These are phyloP conservation scores for Cantharis rustica DNA, from an alignment of 2,888 invertebrate species.

Conservation along the genomic window DNA sequence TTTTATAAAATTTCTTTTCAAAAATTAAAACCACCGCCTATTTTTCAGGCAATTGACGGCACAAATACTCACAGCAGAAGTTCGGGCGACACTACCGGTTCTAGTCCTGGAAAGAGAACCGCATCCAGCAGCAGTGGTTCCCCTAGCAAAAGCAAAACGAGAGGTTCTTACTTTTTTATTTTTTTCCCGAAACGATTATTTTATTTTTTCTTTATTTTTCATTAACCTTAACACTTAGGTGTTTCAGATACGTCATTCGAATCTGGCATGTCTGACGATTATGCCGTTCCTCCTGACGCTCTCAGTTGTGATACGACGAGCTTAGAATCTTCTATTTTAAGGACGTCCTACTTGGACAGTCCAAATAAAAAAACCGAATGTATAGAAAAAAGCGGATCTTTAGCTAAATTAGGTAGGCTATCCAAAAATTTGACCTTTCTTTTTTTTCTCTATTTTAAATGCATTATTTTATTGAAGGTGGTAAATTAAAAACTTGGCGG, in stretches of 20 bases:
- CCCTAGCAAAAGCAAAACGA: conserved; percentile 77
- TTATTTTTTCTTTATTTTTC: conserved; percentile 33
- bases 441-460: not conserved
- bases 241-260: conserved; percentile 87
- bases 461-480: conserved; percentile 60
- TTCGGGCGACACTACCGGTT: conserved; percentile 82
- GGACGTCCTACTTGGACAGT: conserved; percentile 63
- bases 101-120: conserved; percentile 79
- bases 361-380: conserved; percentile 70
- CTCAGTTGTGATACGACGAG: conserved; percentile 79
- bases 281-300: conserved; percentile 95
- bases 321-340: conserved; percentile 75
- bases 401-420: conserved; percentile 54
- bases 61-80: conserved; percentile 79
- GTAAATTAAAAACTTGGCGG: conserved; percentile 95
- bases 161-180: conserved; percentile 63
- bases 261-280: conserved; percentile 94
- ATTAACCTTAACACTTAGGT: conserved; percentile 54
- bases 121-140: conserved; percentile 75
- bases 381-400: conserved; percentile 72
- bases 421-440: not conserved
- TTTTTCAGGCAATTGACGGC: conserved; percentile 51
- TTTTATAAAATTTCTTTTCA: conserved; percentile 13
- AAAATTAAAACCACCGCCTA: not conserved
- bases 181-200: conserved; percentile 31